A percentile compares a stretch with the other conserved stretches of the same genome.
Evolutionary conservation across 2,797 vertebrate species (phyloP).

Genomic region (Gymnothorax reevesii): DNA sequence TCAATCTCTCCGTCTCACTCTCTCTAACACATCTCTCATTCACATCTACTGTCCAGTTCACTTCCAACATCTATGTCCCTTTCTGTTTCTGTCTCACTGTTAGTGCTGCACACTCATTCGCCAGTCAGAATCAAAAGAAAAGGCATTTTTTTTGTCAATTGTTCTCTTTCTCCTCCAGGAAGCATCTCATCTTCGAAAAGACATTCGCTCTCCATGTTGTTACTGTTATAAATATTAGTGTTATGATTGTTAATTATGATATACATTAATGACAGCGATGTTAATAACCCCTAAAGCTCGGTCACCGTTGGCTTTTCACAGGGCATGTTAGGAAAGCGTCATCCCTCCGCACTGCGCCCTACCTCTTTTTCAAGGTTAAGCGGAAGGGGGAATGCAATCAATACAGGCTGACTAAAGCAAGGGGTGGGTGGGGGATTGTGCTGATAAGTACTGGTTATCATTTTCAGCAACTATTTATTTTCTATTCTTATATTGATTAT

Average conservation of each 20-base stretch:
- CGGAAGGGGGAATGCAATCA: constrained; percentile 36
- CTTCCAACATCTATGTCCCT: constrained; percentile 32
- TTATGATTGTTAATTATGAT: constrained; percentile 66
- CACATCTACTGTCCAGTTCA: constrained; percentile 26
- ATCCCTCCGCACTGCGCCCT: constrained; percentile 32
- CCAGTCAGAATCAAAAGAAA: constrained; percentile 62
- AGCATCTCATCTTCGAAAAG: constrained; percentile 63
- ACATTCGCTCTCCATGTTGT: constrained; percentile 55
- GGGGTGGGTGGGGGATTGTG: constrained; percentile 38
- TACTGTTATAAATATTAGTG: constrained; percentile 62
- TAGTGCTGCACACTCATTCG: constrained; percentile 62
- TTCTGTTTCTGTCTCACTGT: not conserved
- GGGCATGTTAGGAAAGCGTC: constrained; percentile 46
- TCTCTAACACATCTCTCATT: constrained; percentile 3
- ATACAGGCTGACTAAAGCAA: constrained; percentile 43
- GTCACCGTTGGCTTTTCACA: constrained; percentile 48
- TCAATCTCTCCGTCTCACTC: constrained; percentile 8
- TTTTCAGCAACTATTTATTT: constrained; percentile 52
- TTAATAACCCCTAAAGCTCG: constrained; percentile 58
- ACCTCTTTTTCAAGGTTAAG: constrained; percentile 42
- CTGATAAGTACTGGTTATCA: constrained; percentile 49
- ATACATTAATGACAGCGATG: constrained; percentile 57
- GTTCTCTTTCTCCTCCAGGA: constrained; percentile 52
- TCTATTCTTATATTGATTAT: constrained; percentile 36
- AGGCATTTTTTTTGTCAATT: constrained; percentile 62